phyloP scores from a whole-genome alignment of 2,797 vertebrate species.

The Momotus momota region DNA sequence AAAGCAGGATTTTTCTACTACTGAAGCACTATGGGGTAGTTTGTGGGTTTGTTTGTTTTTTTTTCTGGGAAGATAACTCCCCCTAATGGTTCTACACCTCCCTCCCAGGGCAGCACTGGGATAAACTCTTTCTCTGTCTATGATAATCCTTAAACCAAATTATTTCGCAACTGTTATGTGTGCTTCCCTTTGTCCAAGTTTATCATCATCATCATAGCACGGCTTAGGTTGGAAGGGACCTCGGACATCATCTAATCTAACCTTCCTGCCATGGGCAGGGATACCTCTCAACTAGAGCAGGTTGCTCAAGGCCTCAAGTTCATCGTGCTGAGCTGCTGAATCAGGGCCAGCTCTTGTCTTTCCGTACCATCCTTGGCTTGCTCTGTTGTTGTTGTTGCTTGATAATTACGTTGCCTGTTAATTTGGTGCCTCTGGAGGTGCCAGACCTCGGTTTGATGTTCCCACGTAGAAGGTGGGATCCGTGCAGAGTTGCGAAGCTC shows the following conservation, averaged over 20 bases:
- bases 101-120: background rate
- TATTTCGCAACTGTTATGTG: background rate
- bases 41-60: background rate
- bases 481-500: background rate
- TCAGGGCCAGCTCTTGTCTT: background rate
- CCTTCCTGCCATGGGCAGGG: no score
- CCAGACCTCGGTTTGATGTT: background rate
- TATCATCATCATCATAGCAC: no score
- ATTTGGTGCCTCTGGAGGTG: background rate
- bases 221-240: no score
- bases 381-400: background rate
- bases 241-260: no score
- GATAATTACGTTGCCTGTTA: background rate
- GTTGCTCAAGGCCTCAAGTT: background rate
- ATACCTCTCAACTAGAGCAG: no score
- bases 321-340: background rate
- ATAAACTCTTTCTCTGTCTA: background rate
- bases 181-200: background rate
- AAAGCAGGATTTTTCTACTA: slow-evolving; percentile 13
- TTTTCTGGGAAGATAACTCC: background rate
- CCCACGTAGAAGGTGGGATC: background rate
- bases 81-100: background rate
- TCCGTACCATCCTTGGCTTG: background rate
- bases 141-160: background rate
- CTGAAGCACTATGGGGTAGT: background rate